Evolutionary conservation across 2,888 invertebrate species (phyloP).

Genomic region (Phania funesta): DNA sequence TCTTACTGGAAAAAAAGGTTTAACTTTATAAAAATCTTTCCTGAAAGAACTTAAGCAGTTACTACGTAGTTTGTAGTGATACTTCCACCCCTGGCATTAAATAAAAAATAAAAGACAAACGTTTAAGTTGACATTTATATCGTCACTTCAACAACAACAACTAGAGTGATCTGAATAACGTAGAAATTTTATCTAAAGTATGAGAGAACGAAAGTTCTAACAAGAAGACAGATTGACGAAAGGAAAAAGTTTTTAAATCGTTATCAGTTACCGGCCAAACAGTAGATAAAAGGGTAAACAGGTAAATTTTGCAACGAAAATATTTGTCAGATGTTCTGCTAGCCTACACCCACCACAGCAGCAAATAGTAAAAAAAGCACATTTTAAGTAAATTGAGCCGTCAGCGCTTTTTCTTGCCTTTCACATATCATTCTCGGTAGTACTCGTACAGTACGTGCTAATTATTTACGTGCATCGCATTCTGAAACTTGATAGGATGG

Average conservation of each 20-base stretch:
- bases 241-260: slow-evolving; percentile 11
- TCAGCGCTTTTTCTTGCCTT: not conserved
- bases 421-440: not conserved
- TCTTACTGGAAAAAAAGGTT: too few relatives aligned
- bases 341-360: slow-evolving; percentile 21
- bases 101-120: not conserved
- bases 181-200: slow-evolving; percentile 53
- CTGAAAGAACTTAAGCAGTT: too few relatives aligned
- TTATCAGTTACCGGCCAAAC: slow-evolving; percentile 36
- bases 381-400: slow-evolving; percentile 35
- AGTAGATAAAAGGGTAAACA: slow-evolving; percentile 18
- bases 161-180: slow-evolving; percentile 2
- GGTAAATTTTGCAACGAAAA: slow-evolving; percentile 3
- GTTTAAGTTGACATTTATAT: slow-evolving; percentile 33
- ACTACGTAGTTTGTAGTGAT: not conserved
- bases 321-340: not conserved
- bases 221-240: slow-evolving; percentile 34
- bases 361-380: not conserved
- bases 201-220: slow-evolving; percentile 32
- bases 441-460: not conserved
- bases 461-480: not conserved
- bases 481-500: not conserved
- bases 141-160: slow-evolving; percentile 31
- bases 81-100: slow-evolving; percentile 9
- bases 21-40: too few relatives aligned